phyloP scores from a whole-genome alignment of 2,113 vertebrate genomes.

The Micromys minutus region DNA sequence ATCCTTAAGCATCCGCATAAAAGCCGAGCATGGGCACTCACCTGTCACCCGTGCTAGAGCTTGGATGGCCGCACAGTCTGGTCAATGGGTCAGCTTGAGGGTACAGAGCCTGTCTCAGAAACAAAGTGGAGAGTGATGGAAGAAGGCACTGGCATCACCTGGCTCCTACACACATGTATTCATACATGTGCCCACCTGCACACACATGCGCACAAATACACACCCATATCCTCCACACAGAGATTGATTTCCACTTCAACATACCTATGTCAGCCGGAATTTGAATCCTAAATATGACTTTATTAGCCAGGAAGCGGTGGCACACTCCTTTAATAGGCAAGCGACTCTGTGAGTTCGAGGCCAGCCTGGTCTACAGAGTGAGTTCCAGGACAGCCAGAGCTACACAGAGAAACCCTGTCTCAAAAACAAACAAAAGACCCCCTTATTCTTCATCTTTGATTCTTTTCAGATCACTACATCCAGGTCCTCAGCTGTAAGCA shows the following conservation, averaged over 20 bases:
- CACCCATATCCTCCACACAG: not conserved
- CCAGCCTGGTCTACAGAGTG: too few relatives aligned
- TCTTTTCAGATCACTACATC: conserved; percentile 93
- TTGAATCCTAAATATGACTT: not conserved
- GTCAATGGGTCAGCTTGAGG: not conserved
- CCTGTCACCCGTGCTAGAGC: not conserved
- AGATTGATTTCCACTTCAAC: not conserved
- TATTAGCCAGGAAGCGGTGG: too few relatives aligned
- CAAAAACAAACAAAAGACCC: not conserved
- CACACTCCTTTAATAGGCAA: too few relatives aligned
- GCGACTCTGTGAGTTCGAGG: too few relatives aligned
- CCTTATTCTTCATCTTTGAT: not conserved
- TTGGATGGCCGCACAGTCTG: not conserved
- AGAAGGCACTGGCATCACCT: not conserved
- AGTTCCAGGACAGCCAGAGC: too few relatives aligned
- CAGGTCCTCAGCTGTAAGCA: conserved; percentile 96
- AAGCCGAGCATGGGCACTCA: not conserved
- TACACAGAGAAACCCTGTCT: too few relatives aligned
- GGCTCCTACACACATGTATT: not conserved
- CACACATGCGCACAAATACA: not conserved
- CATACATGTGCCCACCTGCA: not conserved
- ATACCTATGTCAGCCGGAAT: not conserved
- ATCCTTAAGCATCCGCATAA: not conserved
- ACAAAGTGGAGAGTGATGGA: not conserved
- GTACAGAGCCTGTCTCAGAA: not conserved